Evolutionary conservation across 1,140 invertebrate genomes (phyloP), one percentile per base, ranked within the genome.

Genomic region (Sycophila sp.): DNA sequence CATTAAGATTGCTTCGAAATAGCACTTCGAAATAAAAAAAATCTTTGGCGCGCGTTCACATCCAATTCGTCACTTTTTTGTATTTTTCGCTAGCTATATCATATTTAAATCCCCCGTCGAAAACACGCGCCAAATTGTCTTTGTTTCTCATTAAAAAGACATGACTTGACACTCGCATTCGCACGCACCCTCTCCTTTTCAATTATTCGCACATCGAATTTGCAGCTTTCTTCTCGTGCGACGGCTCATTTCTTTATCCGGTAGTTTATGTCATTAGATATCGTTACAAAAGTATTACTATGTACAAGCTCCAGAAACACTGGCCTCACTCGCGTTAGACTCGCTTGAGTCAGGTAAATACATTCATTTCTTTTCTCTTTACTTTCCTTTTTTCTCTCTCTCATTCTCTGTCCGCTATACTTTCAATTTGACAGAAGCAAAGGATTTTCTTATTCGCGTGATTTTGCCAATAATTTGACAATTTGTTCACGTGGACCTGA

Each of bases 271-370:
- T 69, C 51, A 77, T 73, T 75, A 78, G 69, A 75, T 75, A 75
- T 75, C 63, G 60, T 78, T 78, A 78, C 76, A 78, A 80, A 80
- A 80, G 66, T 75, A 75, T 78, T 75, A 66, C 76, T 78, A 78
- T 80, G 49, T 80, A 78, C 77, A 80, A 75, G 71, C 55, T 73
- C 72, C 71, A 75, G 72, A 72, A 74, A 76, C 64, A 77, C 64
- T 73, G 70, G 73, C 73, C 69, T 72, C 56, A 60, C 56, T 72
- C 71, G 74, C 71, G 66, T 76, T 62, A 72, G 69, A 76, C 56
- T 71, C 71, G 55, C 66, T 38, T 59, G 69, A 71, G 62, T 51
- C 42, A 65, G 62, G 62, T 40, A n/a, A n/a, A n/a, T n/a, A n/a
- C n/a, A n/a, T n/a, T n/a, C n/a, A n/a, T n/a, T n/a, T n/a, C n/a